Base-by-base conservation (phyloP, 2,888 invertebrate species). In the Eurytoma californica region DNA sequence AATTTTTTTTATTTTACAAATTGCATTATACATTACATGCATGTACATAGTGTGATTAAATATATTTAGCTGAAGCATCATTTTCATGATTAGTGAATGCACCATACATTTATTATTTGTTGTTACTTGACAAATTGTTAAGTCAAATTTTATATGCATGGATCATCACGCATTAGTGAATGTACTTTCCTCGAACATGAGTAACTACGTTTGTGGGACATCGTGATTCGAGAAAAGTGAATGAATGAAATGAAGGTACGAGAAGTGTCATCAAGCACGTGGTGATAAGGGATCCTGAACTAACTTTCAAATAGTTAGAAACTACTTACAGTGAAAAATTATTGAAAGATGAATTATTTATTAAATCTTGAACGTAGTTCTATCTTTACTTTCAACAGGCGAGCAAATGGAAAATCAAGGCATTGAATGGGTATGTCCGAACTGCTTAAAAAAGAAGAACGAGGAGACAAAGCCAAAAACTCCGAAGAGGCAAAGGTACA, bases 371-470 rank as follows among this genome's bases (percentile, higher is more conserved):
- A 80, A 80, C 51, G 55, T 67, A 80, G 66, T 72, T 80, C n/a
- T 80, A 70, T 77, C 67, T 30, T 78, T 75, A 74, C 18, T 76
- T 65, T 57, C 47, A n/a, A 67, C 68, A 84, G 93, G 93, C 49
- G 94, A 96, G 86, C 95, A 96, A 91, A 97, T 98, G 96, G 98
- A 98, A 89, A 93, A 94, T 73, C 94, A 95, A 84, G 95, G 96
- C 12, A 93, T 94, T 82, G 96, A 97, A 87, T 97, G 97, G 97
- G 94, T 95, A 80, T 97, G 97, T 89, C 95, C 97, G 0, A 95
- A 95, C 87, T 97, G 97, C 90, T 90, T 92, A 18, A 94, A 94
- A 88, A 94, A 93, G 85, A 89, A 90, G 81, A 82, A 83, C 1
- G 88, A 88, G 49, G 87, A 88, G 49, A 82, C 73, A 9, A 85